Evolutionary conservation across 35 echinoderm and acorn worm species (phyloP).

Genomic region (Ophioderma brevispina): DNA sequence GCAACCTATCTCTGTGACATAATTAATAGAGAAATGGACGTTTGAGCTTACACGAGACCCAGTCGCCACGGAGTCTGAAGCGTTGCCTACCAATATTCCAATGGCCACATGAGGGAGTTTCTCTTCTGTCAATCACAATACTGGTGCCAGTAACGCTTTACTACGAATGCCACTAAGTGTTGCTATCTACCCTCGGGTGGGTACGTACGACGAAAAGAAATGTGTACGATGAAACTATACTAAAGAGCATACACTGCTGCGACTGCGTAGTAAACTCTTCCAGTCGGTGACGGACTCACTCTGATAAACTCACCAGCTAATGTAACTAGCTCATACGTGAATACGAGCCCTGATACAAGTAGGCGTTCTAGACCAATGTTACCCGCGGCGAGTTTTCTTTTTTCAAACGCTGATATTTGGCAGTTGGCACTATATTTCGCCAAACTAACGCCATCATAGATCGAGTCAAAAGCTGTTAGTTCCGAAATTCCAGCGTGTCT

Average conservation of each 20-base stretch:
- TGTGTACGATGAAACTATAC: not conserved
- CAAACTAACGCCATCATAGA: not conserved
- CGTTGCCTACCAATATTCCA: not conserved
- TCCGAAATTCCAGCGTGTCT: not conserved
- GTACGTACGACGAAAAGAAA: not conserved
- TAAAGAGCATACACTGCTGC: not conserved
- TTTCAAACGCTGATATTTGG: not conserved
- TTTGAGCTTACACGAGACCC: not conserved
- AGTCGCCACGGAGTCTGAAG: not conserved
- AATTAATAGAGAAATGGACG: slow-evolving; percentile 14
- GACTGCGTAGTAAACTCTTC: not conserved
- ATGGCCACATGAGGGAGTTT: not conserved
- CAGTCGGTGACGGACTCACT: not conserved
- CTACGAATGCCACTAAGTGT: not conserved
- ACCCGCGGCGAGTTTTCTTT: not conserved
- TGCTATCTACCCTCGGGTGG: not conserved
- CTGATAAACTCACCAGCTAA: not conserved
- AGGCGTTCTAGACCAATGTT: not conserved
- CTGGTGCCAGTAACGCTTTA: not conserved
- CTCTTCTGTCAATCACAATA: too few relatives aligned
- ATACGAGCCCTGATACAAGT: not conserved
- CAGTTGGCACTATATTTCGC: not conserved
- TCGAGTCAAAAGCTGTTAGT: not conserved
- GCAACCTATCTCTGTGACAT: not conserved
- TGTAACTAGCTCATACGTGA: not conserved